Percentiles rank a stretch among this genome's conserved stretches.
These are phyloP conservation scores for Neocrepidodera transversa DNA, from an alignment of 2,888 invertebrate genomes.

Conservation along the genomic window DNA sequence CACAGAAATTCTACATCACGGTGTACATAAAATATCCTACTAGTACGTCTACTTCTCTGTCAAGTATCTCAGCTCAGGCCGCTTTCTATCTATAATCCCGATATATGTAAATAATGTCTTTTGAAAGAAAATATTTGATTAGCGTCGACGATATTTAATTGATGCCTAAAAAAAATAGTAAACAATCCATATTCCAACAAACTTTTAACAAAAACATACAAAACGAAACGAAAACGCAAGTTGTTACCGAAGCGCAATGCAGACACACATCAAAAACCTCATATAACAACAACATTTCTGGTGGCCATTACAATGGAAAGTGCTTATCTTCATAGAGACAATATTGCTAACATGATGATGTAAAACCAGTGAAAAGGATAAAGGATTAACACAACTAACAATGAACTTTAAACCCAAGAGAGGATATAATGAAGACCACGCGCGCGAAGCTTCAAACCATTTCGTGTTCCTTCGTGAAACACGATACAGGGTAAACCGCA, in stretches of 20 bases:
- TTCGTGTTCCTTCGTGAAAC: neutral
- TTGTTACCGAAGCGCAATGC: neutral
- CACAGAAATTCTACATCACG: too few species aligned
- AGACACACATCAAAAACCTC: neutral
- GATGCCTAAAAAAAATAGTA: too few species aligned
- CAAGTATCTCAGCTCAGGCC: too few species aligned
- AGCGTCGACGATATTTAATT: too few species aligned
- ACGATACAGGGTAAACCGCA: neutral
- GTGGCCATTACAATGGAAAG: neutral
- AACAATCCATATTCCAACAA: too few species aligned
- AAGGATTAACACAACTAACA: conserved; percentile 16
- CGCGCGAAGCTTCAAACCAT: neutral
- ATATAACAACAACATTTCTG: neutral
- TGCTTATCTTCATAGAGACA: conserved; percentile 5
- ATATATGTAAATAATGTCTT: too few species aligned
- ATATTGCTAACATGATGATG: neutral
- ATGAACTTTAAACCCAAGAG: conserved; percentile 5
- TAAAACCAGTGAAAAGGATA: conserved; percentile 16
- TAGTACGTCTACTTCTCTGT: too few species aligned
- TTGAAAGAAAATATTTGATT: too few species aligned
- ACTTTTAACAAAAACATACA: too few species aligned
- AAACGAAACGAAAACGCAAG: neutral
- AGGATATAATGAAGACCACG: neutral
- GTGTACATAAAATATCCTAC: too few species aligned
- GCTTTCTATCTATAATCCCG: too few species aligned